Evolutionary conservation across 2,888 invertebrate genomes (phyloP).

Genomic region (Biston stratarius): DNA sequence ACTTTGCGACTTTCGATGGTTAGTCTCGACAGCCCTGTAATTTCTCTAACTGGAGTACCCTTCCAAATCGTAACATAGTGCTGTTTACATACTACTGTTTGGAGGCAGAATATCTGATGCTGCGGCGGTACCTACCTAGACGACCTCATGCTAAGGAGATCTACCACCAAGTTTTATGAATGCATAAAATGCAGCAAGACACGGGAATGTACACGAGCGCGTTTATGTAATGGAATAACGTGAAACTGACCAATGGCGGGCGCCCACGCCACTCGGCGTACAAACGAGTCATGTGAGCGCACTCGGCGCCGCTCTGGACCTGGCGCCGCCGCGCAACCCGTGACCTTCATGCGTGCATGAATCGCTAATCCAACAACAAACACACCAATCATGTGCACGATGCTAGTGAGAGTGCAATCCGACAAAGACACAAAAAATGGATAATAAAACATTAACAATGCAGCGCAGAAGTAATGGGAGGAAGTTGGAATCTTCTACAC

Average conservation of each 20-base stretch:
- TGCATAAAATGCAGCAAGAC: constrained; percentile 15
- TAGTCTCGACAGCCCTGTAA: too few relatives aligned
- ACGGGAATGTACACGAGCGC: constrained; percentile 42
- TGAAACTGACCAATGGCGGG: constrained; percentile 67
- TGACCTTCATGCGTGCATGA: constrained; percentile 73
- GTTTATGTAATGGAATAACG: constrained; percentile 54
- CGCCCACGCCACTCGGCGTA: constrained; percentile 60
- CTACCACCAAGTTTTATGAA: too few relatives aligned
- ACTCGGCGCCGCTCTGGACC: constrained; percentile 52
- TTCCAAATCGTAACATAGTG: too few relatives aligned
- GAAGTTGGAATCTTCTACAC: constrained; percentile 53
- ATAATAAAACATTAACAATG: constrained; percentile 47
- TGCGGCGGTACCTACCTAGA: too few relatives aligned
- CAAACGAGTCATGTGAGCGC: constrained; percentile 71
- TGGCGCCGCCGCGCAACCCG: constrained; percentile 66
- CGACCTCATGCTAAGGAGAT: too few relatives aligned
- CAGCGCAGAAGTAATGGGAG: constrained; percentile 50
- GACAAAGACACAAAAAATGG: constrained; percentile 48
- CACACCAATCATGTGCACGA: constrained; percentile 56
- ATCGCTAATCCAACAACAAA: constrained; percentile 63
- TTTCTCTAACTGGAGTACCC: too few relatives aligned
- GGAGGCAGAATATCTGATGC: too few relatives aligned
- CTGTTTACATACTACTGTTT: too few relatives aligned
- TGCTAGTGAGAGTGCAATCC: constrained; percentile 44
- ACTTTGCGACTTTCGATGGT: too few relatives aligned